Base-by-base conservation (phyloP, 2,888 invertebrate genomes). In the Salpingus planirostris region DNA sequence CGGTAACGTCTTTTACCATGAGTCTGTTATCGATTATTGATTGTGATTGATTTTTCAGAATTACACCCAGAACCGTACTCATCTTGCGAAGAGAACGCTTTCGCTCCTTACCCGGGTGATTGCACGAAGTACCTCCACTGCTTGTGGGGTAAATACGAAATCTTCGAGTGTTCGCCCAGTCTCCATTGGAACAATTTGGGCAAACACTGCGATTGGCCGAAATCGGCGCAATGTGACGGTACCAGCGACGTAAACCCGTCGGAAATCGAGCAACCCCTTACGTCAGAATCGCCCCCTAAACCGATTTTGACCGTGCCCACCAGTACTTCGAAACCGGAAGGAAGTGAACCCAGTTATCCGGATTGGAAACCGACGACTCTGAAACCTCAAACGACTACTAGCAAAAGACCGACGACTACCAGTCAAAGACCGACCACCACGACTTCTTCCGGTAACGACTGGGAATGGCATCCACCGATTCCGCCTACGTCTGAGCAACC, bases 101-200 rank as follows among this genome's bases (percentile, higher is more conserved):
- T 78, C 48, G 71, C 78, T 0, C 61, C 72, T 1, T 68, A 77
- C 44, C 77, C 80, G 0, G 71, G 72, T 0, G 80, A 87, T 50
- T 89, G 89, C 52, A 68, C 69, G 1, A 75, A 78, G 31, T 89
- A 86, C 55, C 68, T 78, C 38, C 78, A 81, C 40, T 90, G 90
- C 48, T 65, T 86, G 11, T 87, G 86, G 74, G 85, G 85, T 15
- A 78, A 79, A 50, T 78, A 76, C 36, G 76, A 84, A 55, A 71
- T 75, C 11, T 80, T 78, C 47, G 65, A 75, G 8, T 90, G 89
- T 58, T 73, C 76, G 22, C 69, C 75, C 5, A 82, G 82, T 8
- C 64, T 86, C 15, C 78, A 84, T 46, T 86, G 82, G 76, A 84
- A 81, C 57, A 69, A 71, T 22, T 46, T 77, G 69, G 71, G 73